phyloP scores from a whole-genome alignment of 2,797 vertebrate species.

The Peromyscus aztecus region DNA sequence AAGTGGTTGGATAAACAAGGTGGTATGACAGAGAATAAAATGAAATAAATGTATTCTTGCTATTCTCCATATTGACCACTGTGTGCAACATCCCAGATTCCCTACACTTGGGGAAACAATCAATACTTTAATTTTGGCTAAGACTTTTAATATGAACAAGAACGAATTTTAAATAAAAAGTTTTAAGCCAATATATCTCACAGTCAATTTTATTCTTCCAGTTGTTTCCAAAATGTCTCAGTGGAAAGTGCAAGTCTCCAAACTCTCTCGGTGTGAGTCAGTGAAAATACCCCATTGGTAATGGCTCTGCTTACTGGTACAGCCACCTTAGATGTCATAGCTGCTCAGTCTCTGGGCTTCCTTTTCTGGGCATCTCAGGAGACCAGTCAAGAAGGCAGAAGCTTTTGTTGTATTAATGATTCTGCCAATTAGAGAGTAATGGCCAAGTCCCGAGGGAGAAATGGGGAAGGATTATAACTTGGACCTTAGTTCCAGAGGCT shows the following conservation, averaged over 20 bases:
- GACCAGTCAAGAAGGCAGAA: conserved; percentile 58
- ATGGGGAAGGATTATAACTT: neutral
- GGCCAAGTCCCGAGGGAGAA: neutral
- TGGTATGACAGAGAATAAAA: conserved; percentile 52
- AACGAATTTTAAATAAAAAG: conserved; percentile 55
- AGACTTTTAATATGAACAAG: conserved; percentile 39
- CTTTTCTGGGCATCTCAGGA: conserved; percentile 53
- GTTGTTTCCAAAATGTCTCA: conserved; percentile 37
- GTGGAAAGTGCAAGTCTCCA: conserved; percentile 8
- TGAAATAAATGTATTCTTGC: conserved; percentile 64
- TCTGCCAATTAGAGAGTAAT: conserved; percentile 54
- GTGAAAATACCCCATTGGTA: conserved; percentile 4
- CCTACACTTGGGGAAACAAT: conserved; percentile 7
- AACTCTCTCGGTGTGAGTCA: conserved; percentile 58
- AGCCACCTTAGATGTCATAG: conserved; percentile 21
- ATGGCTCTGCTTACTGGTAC: conserved; percentile 11
- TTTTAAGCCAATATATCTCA: conserved; percentile 44
- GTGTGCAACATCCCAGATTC: neutral
- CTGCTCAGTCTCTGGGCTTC: conserved; percentile 36
- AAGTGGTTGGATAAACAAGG: conserved; percentile 47
- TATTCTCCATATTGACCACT: neutral
- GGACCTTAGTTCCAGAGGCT: conserved; percentile 66
- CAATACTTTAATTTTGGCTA: conserved; percentile 60
- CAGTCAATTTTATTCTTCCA: conserved; percentile 40
- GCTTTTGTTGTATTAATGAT: conserved; percentile 57